Evolutionary conservation across 2,888 invertebrate genomes (phyloP).

Genomic region (Adelognathus sp.): DNA sequence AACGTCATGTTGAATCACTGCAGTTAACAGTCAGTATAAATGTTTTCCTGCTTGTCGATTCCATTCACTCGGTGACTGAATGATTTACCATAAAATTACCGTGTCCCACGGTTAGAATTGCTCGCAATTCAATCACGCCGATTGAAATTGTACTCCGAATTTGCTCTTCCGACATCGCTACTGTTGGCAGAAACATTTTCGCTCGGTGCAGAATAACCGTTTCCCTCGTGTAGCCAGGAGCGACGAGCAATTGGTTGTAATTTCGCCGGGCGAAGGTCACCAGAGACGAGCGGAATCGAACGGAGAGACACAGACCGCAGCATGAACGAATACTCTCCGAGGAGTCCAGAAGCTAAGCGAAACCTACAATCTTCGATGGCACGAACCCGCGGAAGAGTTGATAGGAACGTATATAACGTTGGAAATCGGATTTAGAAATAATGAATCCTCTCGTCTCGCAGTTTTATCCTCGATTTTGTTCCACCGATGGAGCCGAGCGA

Average conservation of each 20-base stretch:
- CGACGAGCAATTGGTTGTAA: conserved; percentile 31
- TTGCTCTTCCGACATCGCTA: conserved; percentile 6
- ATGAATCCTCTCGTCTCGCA: neutral
- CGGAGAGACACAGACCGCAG: neutral
- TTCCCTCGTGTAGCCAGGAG: conserved; percentile 17
- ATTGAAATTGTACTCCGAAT: conserved; percentile 51
- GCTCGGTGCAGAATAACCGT: conserved; percentile 29
- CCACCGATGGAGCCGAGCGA: neutral
- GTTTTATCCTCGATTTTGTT: neutral
- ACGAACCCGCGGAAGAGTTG: neutral
- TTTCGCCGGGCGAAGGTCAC: neutral
- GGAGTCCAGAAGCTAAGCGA: neutral
- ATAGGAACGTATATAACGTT: neutral
- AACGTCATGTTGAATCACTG: no score
- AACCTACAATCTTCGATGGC: conserved; percentile 5
- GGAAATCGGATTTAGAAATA: neutral
- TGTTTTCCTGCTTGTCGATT: neutral
- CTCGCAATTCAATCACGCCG: conserved; percentile 50
- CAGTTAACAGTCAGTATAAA: neutral
- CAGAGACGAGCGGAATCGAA: conserved; percentile 16
- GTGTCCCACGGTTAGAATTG: conserved; percentile 23
- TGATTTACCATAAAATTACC: neutral
- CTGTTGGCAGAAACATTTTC: neutral
- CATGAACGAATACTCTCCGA: neutral
- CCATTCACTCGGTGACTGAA: neutral